Evolutionary conservation across 2,113 vertebrate species (phyloP).

Genomic region (Corydoras sp.): DNA sequence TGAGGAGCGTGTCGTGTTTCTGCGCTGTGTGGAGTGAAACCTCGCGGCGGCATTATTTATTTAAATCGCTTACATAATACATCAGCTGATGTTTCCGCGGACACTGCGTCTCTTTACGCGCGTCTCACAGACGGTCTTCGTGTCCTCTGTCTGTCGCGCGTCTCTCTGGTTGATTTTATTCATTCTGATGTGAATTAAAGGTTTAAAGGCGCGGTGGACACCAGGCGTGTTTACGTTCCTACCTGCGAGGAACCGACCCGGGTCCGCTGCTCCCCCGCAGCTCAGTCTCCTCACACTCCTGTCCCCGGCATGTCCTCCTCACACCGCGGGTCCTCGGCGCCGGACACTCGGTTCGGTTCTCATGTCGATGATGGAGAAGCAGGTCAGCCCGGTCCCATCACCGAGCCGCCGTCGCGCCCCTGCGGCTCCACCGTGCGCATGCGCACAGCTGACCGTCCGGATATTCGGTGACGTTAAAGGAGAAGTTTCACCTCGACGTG

Average conservation of each 20-base stretch:
- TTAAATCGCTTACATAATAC: slow-evolving; percentile 43
- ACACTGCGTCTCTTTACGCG: slow-evolving; percentile 1
- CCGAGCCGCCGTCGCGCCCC: not conserved
- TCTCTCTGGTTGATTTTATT: not conserved
- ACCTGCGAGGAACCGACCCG: too few relatives aligned
- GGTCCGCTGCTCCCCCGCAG: too few relatives aligned
- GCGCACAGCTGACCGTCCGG: slow-evolving; percentile 3
- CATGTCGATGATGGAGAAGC: too few relatives aligned
- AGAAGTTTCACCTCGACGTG: too few relatives aligned
- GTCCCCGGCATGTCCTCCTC: too few relatives aligned
- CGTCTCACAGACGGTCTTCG: not conserved
- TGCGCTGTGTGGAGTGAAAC: not conserved
- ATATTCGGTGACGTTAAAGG: too few relatives aligned
- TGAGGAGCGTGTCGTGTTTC: not conserved
- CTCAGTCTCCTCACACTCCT: too few relatives aligned
- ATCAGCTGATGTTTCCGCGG: slow-evolving; percentile 27
- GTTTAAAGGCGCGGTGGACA: too few relatives aligned
- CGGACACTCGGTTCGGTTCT: too few relatives aligned
- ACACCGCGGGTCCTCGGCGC: not conserved
- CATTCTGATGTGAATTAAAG: too few relatives aligned
- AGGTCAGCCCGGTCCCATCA: too few relatives aligned
- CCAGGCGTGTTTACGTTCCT: too few relatives aligned
- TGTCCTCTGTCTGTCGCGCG: not conserved
- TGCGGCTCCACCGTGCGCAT: slow-evolving; percentile 27
- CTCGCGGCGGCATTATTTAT: slow-evolving; percentile 34